These are phyloP conservation scores for Hydropotes inermis DNA, from an alignment of 2,113 vertebrate species.

Conservation along the genomic window DNA sequence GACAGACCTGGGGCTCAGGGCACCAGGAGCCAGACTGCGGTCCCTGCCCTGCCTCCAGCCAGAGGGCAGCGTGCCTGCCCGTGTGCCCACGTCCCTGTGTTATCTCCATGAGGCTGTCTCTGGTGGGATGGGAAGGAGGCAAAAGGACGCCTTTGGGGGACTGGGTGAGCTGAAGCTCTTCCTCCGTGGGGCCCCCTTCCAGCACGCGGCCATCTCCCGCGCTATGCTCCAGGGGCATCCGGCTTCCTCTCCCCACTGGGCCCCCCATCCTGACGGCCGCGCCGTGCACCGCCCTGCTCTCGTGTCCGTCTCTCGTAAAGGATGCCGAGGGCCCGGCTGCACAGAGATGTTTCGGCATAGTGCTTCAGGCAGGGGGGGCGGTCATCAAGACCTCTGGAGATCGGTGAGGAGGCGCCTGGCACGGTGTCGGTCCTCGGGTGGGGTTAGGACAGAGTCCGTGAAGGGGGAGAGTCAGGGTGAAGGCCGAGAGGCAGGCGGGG, in stretches of 20 bases:
- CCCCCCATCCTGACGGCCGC: fast-evolving
- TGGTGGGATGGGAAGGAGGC: neutral
- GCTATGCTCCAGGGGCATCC: fast-evolving
- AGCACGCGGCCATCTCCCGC: fast-evolving
- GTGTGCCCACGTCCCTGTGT: fast-evolving
- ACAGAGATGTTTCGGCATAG: too few relatives aligned
- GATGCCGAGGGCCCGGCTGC: neutral
- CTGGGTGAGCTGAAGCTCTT: neutral
- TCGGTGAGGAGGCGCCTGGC: neutral
- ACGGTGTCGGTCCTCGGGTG: neutral
- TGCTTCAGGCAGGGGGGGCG: fast-evolving
- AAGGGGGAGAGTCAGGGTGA: neutral
- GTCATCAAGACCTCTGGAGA: fast-evolving
- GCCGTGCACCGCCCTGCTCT: too few relatives aligned
- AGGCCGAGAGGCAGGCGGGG: neutral
- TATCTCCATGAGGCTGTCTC: neutral
- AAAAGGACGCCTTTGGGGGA: neutral
- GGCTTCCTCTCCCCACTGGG: neutral
- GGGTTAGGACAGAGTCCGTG: too few relatives aligned
- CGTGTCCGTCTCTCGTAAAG: neutral
- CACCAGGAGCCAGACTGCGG: neutral
- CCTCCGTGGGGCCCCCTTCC: neutral
- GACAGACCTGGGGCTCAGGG: neutral
- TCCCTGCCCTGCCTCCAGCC: fast-evolving
- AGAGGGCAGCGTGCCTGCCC: fast-evolving